Evolutionary conservation across 2,888 invertebrate genomes (phyloP).

Genomic region (Nezara viridula): DNA sequence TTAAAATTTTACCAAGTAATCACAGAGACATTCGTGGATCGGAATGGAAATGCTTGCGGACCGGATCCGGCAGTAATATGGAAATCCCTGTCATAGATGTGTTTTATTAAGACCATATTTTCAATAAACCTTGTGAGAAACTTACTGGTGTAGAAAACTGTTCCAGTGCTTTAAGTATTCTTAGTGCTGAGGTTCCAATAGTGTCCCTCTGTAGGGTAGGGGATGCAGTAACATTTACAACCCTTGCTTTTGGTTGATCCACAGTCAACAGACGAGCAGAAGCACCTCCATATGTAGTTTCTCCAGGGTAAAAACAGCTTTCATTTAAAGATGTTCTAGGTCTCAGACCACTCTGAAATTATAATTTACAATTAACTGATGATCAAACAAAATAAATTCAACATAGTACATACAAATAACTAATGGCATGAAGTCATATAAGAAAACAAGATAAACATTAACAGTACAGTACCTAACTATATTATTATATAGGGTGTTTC

Average conservation of each 20-base stretch:
- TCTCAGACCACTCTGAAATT: slow-evolving; percentile 72
- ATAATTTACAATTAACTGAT: slow-evolving; percentile 25
- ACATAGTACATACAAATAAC: no score
- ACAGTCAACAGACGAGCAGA: slow-evolving; percentile 67
- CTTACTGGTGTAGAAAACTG: slow-evolving; percentile 83
- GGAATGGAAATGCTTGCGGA: no score
- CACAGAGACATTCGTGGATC: no score
- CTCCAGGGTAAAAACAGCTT: slow-evolving; percentile 77
- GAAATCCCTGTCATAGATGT: no score
- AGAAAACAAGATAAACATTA: no score
- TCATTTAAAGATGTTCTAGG: slow-evolving; percentile 14
- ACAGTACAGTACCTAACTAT: no score
- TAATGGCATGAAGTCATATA: no score
- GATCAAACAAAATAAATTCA: slow-evolving; percentile 10
- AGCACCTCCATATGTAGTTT: slow-evolving; percentile 83
- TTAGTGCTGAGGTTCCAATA: slow-evolving; percentile 79
- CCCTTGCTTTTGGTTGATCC: slow-evolving; percentile 66
- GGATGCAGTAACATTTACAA: slow-evolving; percentile 71
- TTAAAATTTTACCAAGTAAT: no score
- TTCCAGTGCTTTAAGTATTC: slow-evolving; percentile 84
- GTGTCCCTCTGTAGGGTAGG: slow-evolving; percentile 58
- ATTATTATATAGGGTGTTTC: no score
- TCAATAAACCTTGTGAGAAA: not conserved
- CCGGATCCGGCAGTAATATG: no score
- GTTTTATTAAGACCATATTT: no score